phyloP scores from a whole-genome alignment of 2,113 vertebrate species.

The Phrynosoma platyrhinos region DNA sequence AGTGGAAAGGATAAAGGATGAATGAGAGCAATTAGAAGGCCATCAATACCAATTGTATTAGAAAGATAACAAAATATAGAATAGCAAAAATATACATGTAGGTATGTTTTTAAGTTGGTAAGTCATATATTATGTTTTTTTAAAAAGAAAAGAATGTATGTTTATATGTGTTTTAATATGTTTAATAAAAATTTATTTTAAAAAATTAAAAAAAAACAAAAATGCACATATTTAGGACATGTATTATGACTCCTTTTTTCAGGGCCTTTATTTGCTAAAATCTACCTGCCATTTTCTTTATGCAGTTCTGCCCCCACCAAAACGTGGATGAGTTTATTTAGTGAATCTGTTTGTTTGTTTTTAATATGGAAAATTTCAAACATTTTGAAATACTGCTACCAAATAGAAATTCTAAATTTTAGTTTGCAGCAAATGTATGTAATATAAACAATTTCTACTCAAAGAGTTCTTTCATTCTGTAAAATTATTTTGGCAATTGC shows the following conservation, averaged over 20 bases:
- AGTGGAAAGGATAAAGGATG: no score
- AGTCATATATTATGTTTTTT: no score
- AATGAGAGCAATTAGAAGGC: no score
- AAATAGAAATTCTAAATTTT: background rate
- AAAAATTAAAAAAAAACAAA: no score
- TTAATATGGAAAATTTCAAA: constrained; percentile 49
- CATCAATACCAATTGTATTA: no score
- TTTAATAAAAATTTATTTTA: no score
- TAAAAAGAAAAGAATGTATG: no score
- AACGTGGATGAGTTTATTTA: constrained; percentile 62
- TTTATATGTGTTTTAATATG: no score
- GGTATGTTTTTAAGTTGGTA: no score
- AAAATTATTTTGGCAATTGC: constrained; percentile 33
- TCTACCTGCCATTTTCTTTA: constrained; percentile 39
- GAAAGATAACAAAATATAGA: no score
- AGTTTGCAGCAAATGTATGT: background rate
- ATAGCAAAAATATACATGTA: no score
- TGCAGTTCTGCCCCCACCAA: constrained; percentile 29
- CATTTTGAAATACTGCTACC: constrained; percentile 25
- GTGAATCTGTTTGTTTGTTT: constrained; percentile 47
- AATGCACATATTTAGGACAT: constrained; percentile 29
- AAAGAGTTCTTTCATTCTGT: constrained; percentile 38
- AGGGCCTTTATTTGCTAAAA: constrained; percentile 45
- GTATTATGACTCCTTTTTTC: constrained; percentile 44
- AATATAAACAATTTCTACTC: background rate